phyloP scores from a whole-genome alignment of 2,888 invertebrate species.

The Cabera pusaria region DNA sequence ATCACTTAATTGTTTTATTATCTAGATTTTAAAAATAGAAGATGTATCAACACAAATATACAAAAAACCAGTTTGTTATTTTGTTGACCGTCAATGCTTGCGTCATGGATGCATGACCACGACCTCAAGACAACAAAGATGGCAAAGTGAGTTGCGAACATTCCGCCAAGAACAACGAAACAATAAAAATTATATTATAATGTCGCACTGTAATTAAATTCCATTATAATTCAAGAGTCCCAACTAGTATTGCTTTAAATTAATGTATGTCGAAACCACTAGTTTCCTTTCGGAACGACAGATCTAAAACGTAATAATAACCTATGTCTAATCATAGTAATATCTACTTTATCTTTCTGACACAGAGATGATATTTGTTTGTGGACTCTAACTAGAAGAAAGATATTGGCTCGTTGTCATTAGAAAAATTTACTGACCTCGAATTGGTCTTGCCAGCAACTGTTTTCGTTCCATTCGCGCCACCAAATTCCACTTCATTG shows the following conservation, averaged over 20 bases:
- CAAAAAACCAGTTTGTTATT: no score
- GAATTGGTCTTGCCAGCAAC: constrained; percentile 59
- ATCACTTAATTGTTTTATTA: no score
- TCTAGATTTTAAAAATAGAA: no score
- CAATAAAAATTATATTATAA: no score
- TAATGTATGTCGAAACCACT: constrained; percentile 28
- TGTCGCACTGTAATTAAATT: no score
- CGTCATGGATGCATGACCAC: constrained; percentile 30
- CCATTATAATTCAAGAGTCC: no score
- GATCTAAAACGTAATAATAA: constrained; percentile 9
- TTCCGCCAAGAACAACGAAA: constrained; percentile 15
- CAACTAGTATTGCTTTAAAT: constrained; percentile 24
- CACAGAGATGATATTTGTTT: no score
- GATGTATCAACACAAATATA: no score
- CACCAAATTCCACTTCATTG: constrained; percentile 71
- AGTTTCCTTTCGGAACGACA: constrained; percentile 21
- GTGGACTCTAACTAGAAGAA: no score
- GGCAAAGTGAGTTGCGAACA: constrained; percentile 2
- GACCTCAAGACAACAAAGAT: constrained; percentile 26
- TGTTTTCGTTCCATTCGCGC: constrained; percentile 66
- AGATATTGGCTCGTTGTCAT: constrained; percentile 15
- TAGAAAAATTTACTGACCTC: constrained; percentile 60
- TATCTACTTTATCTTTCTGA: background rate
- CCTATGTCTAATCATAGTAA: background rate
- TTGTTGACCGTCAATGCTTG: constrained; percentile 23